Evolutionary conservation across 1,140 invertebrate species (phyloP).

Genomic region (Drosophila malerkotliana): DNA sequence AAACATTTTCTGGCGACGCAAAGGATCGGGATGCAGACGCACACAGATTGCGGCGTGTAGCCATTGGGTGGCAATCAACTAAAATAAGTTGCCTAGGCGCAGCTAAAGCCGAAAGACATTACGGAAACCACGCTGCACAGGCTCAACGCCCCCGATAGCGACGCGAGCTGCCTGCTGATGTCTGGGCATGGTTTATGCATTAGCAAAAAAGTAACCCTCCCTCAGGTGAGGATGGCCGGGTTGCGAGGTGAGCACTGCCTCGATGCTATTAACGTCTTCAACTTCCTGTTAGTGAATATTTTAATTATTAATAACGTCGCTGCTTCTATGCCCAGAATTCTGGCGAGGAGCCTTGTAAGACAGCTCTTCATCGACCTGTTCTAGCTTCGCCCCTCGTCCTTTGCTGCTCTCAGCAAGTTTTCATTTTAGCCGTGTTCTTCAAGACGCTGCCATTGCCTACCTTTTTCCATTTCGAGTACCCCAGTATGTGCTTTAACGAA

Average conservation of each 20-base stretch:
- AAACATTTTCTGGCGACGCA: not conserved
- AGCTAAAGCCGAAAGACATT: conserved; percentile 8
- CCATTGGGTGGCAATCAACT: conserved; percentile 70
- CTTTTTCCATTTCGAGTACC: too few species aligned
- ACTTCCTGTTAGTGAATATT: conserved; percentile 83
- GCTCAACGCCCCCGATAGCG: conserved; percentile 17
- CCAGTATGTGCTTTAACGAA: too few species aligned
- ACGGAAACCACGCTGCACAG: not conserved
- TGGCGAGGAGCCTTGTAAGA: conserved; percentile 59
- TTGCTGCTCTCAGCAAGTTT: not conserved
- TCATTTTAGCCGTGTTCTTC: conserved; percentile 4
- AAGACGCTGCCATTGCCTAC: too few species aligned
- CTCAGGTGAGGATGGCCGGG: conserved; percentile 53
- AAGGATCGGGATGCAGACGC: not conserved
- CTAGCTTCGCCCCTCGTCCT: not conserved
- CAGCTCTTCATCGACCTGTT: conserved; percentile 46
- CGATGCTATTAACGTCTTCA: conserved; percentile 80
- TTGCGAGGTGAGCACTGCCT: conserved; percentile 23
- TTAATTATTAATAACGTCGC: conserved; percentile 81
- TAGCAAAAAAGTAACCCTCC: conserved; percentile 77
- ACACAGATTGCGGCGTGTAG: conserved; percentile 21
- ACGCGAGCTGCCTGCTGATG: conserved; percentile 73
- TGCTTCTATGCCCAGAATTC: conserved; percentile 22
- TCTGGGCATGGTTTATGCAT: conserved; percentile 82
- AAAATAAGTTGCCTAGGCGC: conserved; percentile 64